Conservation (phyloP, 1,140 invertebrate genomes). For the Holcopasites calliopsidis region DNA sequence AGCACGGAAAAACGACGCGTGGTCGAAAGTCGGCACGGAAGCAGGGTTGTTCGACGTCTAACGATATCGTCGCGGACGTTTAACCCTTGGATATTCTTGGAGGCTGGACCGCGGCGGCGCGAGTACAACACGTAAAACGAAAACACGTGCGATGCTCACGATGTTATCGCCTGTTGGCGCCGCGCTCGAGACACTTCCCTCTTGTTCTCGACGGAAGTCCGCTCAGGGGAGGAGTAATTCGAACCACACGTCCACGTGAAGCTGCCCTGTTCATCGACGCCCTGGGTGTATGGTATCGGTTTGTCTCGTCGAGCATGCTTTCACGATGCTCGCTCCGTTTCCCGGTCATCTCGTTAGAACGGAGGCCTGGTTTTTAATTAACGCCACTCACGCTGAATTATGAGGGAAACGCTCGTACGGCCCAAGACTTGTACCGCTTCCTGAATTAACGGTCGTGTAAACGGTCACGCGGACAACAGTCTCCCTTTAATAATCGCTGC, state of each 20-base stretch:
- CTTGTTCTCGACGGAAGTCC: conserved; percentile 70
- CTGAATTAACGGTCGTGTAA: conserved; percentile 13
- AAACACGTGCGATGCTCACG: conserved; percentile 73
- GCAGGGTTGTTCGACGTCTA: background rate
- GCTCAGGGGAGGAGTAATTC: conserved; percentile 69
- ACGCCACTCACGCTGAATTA: conserved; percentile 34
- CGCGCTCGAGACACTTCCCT: conserved; percentile 54
- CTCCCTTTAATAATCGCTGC: background rate
- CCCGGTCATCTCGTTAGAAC: conserved; percentile 33
- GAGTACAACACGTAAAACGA: conserved; percentile 68
- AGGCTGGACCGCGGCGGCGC: conserved; percentile 8
- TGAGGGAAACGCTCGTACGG: conserved; percentile 1
- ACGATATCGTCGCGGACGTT: background rate
- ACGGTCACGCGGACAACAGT: background rate
- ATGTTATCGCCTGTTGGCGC: conserved; percentile 68
- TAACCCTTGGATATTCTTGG: conserved; percentile 56
- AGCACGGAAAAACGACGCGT: background rate
- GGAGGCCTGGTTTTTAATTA: conserved; percentile 44
- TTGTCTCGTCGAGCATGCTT: background rate
- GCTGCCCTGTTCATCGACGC: conserved; percentile 39
- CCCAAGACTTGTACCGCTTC: background rate
- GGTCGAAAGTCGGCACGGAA: background rate
- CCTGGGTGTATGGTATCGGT: conserved; percentile 43
- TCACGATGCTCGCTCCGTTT: conserved; percentile 12
- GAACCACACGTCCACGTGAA: conserved; percentile 61